phyloP scores from a whole-genome alignment of 2,888 invertebrate genomes.

The Ectropis crepuscularia region DNA sequence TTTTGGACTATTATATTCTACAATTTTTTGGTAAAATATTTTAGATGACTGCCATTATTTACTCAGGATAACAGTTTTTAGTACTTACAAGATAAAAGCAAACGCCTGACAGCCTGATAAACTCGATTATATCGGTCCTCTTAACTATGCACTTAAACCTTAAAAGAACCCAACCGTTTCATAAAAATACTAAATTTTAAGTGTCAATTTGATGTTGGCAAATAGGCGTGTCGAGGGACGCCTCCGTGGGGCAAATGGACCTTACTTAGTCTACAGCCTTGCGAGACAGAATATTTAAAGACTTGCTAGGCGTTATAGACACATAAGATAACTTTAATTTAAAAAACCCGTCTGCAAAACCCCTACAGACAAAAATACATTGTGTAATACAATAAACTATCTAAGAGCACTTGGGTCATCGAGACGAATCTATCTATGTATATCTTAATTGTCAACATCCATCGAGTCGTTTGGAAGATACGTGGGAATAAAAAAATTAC shows the following conservation, averaged over 20 bases:
- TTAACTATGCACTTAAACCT: conserved; percentile 10
- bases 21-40: too few species aligned
- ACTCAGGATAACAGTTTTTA: neutral
- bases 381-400: too few species aligned
- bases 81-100: conserved; percentile 3
- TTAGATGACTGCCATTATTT: neutral
- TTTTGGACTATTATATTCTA: too few species aligned
- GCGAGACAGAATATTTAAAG: conserved; percentile 31
- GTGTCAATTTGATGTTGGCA: conserved; percentile 21
- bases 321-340: too few species aligned
- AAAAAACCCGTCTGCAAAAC: too few species aligned
- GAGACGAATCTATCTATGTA: too few species aligned
- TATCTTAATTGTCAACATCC: too few species aligned
- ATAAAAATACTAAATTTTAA: conserved; percentile 22
- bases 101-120: conserved; percentile 1
- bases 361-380: too few species aligned
- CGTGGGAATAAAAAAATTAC: too few species aligned
- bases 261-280: conserved; percentile 18
- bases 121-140: conserved; percentile 7
- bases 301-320: conserved; percentile 18
- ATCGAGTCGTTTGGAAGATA: too few species aligned
- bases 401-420: too few species aligned
- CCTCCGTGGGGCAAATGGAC: conserved; percentile 20
- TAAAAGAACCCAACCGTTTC: conserved; percentile 8
- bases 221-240: conserved; percentile 20